These are phyloP conservation scores for Megathymus violae DNA, from an alignment of 1,140 invertebrate species.

Conservation along the genomic window DNA sequence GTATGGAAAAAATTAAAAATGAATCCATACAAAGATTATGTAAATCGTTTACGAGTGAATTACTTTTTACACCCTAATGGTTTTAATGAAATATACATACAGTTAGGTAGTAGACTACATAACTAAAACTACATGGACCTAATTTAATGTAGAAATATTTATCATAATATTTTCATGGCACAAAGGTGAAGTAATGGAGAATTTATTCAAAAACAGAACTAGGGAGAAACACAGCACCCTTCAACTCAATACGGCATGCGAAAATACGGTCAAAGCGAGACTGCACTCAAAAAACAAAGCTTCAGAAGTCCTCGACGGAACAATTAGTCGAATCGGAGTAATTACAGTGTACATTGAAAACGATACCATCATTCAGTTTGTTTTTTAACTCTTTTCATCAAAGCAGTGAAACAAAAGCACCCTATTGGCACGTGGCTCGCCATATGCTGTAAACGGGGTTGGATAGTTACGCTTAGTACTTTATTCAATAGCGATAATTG, in stretches of 20 bases:
- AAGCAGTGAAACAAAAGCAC: constrained; percentile 61
- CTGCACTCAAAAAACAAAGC: constrained; percentile 68
- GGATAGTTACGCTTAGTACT: neutral
- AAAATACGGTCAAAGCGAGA: constrained; percentile 75
- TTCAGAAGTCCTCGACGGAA: constrained; percentile 54
- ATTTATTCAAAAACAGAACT: constrained; percentile 28
- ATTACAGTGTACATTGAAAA: constrained; percentile 71
- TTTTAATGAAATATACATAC: no score
- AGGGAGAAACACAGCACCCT: constrained; percentile 50
- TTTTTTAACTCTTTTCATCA: constrained; percentile 57
- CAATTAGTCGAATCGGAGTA: constrained; percentile 77
- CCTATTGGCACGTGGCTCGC: constrained; percentile 69
- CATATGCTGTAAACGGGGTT: constrained; percentile 53
- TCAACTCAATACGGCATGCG: constrained; percentile 70
- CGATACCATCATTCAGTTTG: constrained; percentile 70
- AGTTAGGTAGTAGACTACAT: no score
- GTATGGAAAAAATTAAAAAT: no score
- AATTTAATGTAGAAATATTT: neutral
- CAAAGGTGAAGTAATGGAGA: constrained; percentile 13
- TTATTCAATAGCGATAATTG: neutral
- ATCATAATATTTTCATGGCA: neutral
- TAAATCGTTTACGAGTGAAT: no score
- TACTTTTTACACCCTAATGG: no score
- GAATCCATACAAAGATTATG: no score
- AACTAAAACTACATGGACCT: no score